Evolutionary conservation across 2,797 vertebrate genomes (phyloP), one percentile per base, ranked within the genome.

Genomic region (Mus spretus): DNA sequence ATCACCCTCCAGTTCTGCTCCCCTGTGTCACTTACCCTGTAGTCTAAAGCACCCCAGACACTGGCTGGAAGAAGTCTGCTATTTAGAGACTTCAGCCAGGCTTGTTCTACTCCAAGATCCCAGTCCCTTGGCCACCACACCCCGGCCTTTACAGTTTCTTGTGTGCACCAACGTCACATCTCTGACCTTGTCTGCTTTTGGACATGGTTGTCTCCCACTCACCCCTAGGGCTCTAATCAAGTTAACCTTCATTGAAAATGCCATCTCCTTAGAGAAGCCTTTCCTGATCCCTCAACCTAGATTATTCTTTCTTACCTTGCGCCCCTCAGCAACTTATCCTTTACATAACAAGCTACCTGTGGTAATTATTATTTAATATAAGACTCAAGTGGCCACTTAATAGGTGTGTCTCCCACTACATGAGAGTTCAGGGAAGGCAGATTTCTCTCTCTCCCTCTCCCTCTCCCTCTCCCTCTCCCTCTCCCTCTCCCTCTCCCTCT

Each of bases 301-400:
- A 78, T 85, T n/a, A 37, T 70, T 63, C 31, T 72, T 40, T 84
- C 20, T 92, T 91, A 22, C 44, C 31, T 47, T 31, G n/a, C 7
- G 3, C 53, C 92, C 14, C 24, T n/a, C 82, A 95, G 63, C 22
- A 95, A 24, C 17, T 61, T 79, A 88, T 70, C 57, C 63, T 92
- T 97, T 92, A 53, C 70, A 47, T 74, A 87, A 50, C 24, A 89
- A 96, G 37, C 61, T 79, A 90, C 59, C 93, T 59, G 75, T 90
- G 85, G 61, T 75, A 85, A 94, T 93, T 85, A 84, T 89, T 91
- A 91, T 75, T 95, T 95, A 80, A 91, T 61, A 47, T 67, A 85
- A 90, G 72, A 82, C 47, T 92, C 82, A 93, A 86, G 47, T 63
- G 37, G 86, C 90, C 90, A 50, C 81, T 91, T 94, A 81, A 87